A percentile compares a stretch with the other conserved stretches of the same genome.
phyloP scores from a whole-genome alignment of 37 sponge, comb jelly and placozoan species.

The Crambe crambe region DNA sequence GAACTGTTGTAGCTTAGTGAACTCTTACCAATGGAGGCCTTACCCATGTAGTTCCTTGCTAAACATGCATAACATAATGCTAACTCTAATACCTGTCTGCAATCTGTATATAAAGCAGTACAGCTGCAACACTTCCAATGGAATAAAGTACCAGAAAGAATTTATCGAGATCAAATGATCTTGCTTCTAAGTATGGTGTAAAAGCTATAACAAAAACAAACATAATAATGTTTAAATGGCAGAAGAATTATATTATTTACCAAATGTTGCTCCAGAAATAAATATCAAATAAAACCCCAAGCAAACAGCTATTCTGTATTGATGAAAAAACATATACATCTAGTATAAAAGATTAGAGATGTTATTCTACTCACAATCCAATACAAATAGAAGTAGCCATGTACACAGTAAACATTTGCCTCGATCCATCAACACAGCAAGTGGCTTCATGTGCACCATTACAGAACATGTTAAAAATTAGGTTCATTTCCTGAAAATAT shows the following conservation, averaged over 20 bases:
- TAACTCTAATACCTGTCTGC: constrained; percentile 29
- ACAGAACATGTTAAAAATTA: constrained; percentile 22
- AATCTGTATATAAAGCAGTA: constrained; percentile 19
- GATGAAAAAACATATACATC: neutral
- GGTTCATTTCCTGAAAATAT: neutral
- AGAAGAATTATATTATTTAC: neutral
- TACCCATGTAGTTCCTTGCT: too few relatives aligned
- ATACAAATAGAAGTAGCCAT: neutral
- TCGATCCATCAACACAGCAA: constrained; percentile 28
- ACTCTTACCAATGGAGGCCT: too few relatives aligned
- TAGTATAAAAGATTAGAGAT: neutral
- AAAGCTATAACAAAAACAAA: constrained; percentile 20
- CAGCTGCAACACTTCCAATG: constrained; percentile 8
- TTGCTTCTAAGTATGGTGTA: constrained; percentile 26
- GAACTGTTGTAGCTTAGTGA: too few relatives aligned
- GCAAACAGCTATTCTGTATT: constrained; percentile 13
- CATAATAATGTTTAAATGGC: neutral
- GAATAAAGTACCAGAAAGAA: constrained; percentile 19
- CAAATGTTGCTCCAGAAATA: constrained; percentile 45
- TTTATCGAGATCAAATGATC: constrained; percentile 18
- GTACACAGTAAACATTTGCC: neutral
- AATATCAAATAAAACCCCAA: constrained; percentile 24
- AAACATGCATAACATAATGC: too few relatives aligned
- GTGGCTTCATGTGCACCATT: neutral
- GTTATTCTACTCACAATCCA: constrained; percentile 2